Percentiles rank a stretch among this genome's conserved stretches.
phyloP scores from a whole-genome alignment of 2,113 vertebrate species.

The Cheirogaleus medius region DNA sequence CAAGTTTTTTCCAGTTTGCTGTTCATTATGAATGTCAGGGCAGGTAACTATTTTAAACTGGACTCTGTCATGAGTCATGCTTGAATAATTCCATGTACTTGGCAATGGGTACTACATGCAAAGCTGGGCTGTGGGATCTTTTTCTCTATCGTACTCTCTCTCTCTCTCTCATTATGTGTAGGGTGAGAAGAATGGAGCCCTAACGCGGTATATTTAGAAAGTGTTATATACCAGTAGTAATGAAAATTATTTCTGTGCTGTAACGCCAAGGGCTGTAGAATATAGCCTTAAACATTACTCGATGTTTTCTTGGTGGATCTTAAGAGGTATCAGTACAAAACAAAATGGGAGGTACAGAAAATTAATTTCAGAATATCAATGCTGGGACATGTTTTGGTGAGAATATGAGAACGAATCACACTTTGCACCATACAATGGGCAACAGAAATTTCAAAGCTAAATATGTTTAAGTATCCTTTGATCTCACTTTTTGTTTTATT shows the following conservation, averaged over 20 bases:
- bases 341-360: not conserved
- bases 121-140: not conserved
- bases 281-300: not conserved
- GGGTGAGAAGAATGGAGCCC: not conserved
- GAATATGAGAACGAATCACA: not conserved
- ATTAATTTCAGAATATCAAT: not conserved
- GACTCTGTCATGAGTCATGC: not conserved
- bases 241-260: not conserved
- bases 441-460: conserved; percentile 29
- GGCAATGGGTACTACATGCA: not conserved
- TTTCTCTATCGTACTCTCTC: not conserved
- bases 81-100: conserved; percentile 15
- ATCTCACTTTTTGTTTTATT: conserved; percentile 14
- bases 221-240: not conserved
- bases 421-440: conserved; percentile 50
- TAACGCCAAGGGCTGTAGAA: not conserved
- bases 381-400: not conserved
- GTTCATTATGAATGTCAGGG: not conserved
- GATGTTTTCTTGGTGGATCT: not conserved
- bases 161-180: not conserved
- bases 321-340: not conserved
- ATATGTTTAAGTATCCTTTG: not conserved
- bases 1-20: not conserved
- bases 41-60: conserved; percentile 9
- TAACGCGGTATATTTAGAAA: not conserved